Evolutionary conservation across 2,797 vertebrate species (phyloP).

Genomic region (Propithecus perrieri): DNA sequence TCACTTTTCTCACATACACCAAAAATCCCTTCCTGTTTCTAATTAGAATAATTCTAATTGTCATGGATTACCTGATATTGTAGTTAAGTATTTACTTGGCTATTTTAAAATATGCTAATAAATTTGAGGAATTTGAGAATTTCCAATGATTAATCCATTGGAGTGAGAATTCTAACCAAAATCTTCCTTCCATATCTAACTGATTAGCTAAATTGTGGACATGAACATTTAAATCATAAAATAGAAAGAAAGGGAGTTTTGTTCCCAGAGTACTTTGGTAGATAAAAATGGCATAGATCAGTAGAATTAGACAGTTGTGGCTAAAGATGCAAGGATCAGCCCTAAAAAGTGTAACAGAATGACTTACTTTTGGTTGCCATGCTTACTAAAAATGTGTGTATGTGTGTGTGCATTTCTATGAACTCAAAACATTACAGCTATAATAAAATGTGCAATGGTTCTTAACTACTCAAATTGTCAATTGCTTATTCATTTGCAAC

Average conservation of each 20-base stretch:
- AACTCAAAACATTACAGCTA: slow-evolving; percentile 10
- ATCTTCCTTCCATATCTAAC: not conserved
- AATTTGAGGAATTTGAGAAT: not conserved
- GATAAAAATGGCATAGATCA: not conserved
- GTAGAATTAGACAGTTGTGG: not conserved
- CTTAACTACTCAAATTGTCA: slow-evolving; percentile 43
- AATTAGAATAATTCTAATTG: not conserved
- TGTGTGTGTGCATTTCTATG: not conserved
- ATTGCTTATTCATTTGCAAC: slow-evolving; percentile 16
- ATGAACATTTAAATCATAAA: not conserved
- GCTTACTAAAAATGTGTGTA: not conserved
- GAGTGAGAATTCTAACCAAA: not conserved
- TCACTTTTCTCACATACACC: not conserved
- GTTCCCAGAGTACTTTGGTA: not conserved
- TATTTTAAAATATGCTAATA: slow-evolving; percentile 17
- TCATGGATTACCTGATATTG: not conserved
- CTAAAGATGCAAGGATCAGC: not conserved
- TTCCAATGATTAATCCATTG: not conserved
- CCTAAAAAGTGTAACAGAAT: not conserved
- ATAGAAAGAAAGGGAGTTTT: not conserved
- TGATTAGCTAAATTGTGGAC: not conserved
- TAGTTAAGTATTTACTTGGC: not conserved
- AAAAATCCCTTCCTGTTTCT: not conserved
- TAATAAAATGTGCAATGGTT: slow-evolving; percentile 35
- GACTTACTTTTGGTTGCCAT: not conserved